These are phyloP conservation scores for Lontra canadensis DNA, from an alignment of 2,113 vertebrate species.

Conservation along the genomic window DNA sequence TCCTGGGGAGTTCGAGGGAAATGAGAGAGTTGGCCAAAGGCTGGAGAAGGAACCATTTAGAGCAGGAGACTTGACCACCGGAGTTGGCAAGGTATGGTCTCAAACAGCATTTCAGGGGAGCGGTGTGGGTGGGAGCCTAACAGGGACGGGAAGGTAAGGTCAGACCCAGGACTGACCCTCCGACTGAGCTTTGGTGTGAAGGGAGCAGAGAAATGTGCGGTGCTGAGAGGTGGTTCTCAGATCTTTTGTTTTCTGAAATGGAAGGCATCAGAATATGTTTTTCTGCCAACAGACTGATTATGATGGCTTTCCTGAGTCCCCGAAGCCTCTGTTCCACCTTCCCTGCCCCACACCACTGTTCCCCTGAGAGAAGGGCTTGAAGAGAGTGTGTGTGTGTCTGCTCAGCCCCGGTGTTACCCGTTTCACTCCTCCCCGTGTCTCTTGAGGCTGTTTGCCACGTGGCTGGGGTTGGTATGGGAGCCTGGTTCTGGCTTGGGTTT, in stretches of 20 bases:
- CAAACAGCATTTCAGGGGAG: fast-evolving
- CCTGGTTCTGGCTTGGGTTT: neutral
- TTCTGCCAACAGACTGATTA: fast-evolving
- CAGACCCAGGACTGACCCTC: fast-evolving
- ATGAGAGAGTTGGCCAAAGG: neutral
- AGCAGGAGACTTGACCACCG: neutral
- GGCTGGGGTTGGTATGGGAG: neutral
- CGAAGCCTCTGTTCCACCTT: too few relatives aligned
- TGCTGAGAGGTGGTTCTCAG: fast-evolving
- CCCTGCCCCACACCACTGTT: fast-evolving
- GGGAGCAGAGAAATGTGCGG: neutral
- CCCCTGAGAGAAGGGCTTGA: fast-evolving
- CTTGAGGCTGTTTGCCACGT: neutral
- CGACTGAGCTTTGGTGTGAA: fast-evolving
- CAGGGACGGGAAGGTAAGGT: neutral
- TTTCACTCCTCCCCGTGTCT: fast-evolving
- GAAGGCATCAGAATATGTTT: fast-evolving
- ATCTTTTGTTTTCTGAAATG: neutral
- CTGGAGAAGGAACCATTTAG: neutral
- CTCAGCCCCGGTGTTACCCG: fast-evolving
- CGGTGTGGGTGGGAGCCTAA: fast-evolving
- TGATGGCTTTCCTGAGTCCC: neutral
- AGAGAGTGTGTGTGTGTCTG: too few relatives aligned
- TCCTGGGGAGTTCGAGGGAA: neutral
- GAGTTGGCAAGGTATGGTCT: neutral